Evolutionary conservation across 1,140 invertebrate genomes (phyloP).

Genomic region (Grapholita molesta): DNA sequence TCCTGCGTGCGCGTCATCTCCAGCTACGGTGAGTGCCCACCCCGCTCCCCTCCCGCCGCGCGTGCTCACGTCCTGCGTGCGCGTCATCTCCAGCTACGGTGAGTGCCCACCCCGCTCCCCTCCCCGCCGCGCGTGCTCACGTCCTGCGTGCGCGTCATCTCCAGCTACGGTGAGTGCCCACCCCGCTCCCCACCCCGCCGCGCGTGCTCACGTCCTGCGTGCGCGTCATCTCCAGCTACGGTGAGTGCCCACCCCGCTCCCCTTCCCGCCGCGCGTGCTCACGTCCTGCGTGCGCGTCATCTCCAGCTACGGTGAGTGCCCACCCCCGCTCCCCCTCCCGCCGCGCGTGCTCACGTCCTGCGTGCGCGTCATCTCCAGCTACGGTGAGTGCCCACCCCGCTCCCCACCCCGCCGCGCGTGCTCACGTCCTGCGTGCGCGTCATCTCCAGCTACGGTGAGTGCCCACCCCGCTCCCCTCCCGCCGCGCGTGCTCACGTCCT

Average conservation of each 20-base stretch:
- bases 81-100: constrained; percentile 94
- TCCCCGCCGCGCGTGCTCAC: constrained; percentile 94
- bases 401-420: constrained; percentile 93
- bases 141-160: constrained; percentile 96
- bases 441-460: constrained; percentile 91
- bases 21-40: constrained; percentile 53
- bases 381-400: constrained; percentile 92
- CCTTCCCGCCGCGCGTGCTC: constrained; percentile 31
- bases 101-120: constrained; percentile 87
- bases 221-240: too few relatives aligned
- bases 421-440: constrained; percentile 95
- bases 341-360: constrained; percentile 55
- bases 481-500: constrained; percentile 50
- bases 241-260: too few relatives aligned
- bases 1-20: too few relatives aligned
- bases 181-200: too few relatives aligned
- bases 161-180: constrained; percentile 88
- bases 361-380: constrained; percentile 92
- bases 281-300: constrained; percentile 84
- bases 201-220: too few relatives aligned
- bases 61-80: constrained; percentile 94
- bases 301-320: constrained; percentile 88
- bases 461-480: constrained; percentile 31
- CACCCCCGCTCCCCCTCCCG: constrained; percentile 29
- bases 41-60: constrained; percentile 92